A percentile compares a stretch with the other conserved stretches of the same genome.
Conservation (phyloP, 2,113 vertebrate genomes). For the Mormyrus lacerda region DNA sequence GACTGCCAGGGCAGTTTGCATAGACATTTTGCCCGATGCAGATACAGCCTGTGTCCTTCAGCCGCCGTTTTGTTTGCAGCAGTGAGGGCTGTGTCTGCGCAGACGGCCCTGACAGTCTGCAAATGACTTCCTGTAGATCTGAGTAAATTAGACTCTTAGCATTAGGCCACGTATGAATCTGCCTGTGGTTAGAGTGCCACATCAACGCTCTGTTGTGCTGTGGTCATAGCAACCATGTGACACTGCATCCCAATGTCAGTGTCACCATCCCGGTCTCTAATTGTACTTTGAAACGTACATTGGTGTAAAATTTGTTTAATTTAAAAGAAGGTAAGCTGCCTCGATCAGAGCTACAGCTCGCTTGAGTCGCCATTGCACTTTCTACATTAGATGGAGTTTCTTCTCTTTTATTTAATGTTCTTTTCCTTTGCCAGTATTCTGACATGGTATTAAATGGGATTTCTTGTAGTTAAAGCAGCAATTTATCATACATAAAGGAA, state of each 20-base stretch:
- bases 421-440: slow-evolving; percentile 46
- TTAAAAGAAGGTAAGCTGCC: neutral
- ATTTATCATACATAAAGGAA: slow-evolving; percentile 79
- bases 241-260: neutral
- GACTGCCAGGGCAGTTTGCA: neutral
- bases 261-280: neutral
- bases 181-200: neutral
- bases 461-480: slow-evolving; percentile 66
- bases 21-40: neutral
- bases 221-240: neutral
- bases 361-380: neutral
- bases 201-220: neutral
- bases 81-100: neutral
- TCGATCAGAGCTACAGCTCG: neutral
- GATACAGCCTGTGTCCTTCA: neutral
- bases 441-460: slow-evolving; percentile 75
- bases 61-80: neutral
- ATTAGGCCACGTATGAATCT: neutral
- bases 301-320: neutral
- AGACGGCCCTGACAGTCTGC: neutral
- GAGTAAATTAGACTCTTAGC: neutral
- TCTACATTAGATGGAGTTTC: neutral
- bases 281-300: neutral
- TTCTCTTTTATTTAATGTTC: slow-evolving; percentile 1
- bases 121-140: neutral